A percentile compares a stretch with the other conserved stretches of the same genome.
These are phyloP conservation scores for Dichetophora obliterata DNA, from an alignment of 2,888 invertebrate species.

Conservation along the genomic window DNA sequence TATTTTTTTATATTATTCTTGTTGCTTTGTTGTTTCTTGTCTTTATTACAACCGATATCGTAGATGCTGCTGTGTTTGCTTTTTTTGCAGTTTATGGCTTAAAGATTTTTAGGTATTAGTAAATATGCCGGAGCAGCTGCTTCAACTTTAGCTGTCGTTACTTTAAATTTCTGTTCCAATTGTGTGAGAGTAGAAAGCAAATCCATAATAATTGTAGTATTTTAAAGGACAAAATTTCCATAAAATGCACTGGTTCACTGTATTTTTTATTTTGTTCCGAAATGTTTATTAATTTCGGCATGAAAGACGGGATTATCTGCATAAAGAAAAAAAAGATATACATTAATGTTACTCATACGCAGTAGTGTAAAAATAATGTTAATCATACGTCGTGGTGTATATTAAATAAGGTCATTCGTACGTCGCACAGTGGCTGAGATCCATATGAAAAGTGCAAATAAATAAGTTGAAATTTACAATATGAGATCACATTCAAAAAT, in stretches of 20 bases:
- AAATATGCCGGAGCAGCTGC: neutral
- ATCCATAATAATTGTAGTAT: too few relatives aligned
- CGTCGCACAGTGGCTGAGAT: too few relatives aligned
- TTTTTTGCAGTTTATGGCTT: neutral
- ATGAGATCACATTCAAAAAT: too few relatives aligned
- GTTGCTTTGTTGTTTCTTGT: neutral
- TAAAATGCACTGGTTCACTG: neutral
- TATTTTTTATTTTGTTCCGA: neutral
- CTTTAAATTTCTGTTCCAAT: neutral
- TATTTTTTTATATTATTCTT: neutral
- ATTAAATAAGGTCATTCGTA: too few relatives aligned
- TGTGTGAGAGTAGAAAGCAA: too few relatives aligned
- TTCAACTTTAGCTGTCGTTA: too few relatives aligned
- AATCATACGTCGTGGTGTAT: neutral
- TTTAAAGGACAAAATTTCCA: too few relatives aligned
- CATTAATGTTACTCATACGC: conserved; percentile 15
- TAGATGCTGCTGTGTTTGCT: conserved; percentile 3
- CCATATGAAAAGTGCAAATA: too few relatives aligned
- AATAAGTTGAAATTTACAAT: too few relatives aligned
- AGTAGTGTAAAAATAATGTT: neutral
- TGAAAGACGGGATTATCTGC: neutral
- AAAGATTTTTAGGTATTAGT: neutral
- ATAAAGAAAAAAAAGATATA: neutral
- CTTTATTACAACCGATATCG: neutral
- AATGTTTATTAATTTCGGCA: neutral